Evolutionary conservation across 1,140 invertebrate genomes (phyloP).

Genomic region (Ceratina japonica): DNA sequence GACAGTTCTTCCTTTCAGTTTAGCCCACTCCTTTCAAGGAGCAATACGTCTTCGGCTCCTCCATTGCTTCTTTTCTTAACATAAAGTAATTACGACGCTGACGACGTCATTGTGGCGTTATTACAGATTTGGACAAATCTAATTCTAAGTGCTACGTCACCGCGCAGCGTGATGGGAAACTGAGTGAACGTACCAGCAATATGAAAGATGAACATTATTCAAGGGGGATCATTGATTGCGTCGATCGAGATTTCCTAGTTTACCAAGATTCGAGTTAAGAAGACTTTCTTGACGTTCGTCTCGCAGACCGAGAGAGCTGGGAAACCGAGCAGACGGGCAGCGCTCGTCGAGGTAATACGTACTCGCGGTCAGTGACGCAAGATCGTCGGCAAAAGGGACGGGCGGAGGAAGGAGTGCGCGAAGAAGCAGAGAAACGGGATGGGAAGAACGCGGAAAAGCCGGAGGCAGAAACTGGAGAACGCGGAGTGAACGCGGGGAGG

Average conservation of each 20-base stretch:
- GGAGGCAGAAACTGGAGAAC: constrained; percentile 10
- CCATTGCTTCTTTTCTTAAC: not conserved
- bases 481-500: constrained; percentile 2
- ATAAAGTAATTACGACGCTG: no score
- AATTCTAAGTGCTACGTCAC: no score
- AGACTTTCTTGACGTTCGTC: not conserved
- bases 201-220: not conserved
- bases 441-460: constrained; percentile 3
- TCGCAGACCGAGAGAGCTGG: not conserved
- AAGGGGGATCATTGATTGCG: not conserved
- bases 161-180: no score
- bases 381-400: not conserved
- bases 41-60: not conserved
- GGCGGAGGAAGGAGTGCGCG: not conserved
- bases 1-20: not conserved
- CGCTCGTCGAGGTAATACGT: constrained; percentile 8
- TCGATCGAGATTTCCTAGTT: not conserved
- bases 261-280: not conserved
- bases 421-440: not conserved
- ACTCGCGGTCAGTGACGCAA: constrained; percentile 27
- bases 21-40: not conserved
- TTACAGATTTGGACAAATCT: no score
- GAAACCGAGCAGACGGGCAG: constrained; percentile 44
- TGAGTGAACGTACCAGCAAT: not conserved
- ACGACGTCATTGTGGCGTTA: no score